Evolutionary conservation across 1,140 invertebrate genomes (phyloP).

Genomic region (Scaptomyza hsui): DNA sequence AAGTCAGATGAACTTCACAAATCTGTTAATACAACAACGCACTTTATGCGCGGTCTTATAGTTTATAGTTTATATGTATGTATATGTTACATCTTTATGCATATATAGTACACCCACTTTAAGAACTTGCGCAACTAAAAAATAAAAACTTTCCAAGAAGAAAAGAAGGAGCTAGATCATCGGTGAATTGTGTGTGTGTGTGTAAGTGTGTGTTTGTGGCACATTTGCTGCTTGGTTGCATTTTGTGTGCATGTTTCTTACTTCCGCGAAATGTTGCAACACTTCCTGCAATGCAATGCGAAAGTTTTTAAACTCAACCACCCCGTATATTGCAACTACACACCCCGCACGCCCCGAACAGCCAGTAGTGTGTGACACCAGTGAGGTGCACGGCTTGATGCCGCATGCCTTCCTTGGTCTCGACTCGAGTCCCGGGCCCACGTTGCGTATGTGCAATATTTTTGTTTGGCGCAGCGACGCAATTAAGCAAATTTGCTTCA

Average conservation of each 20-base stretch:
- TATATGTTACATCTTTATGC: neutral
- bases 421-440: constrained; percentile 1
- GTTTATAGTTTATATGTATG: constrained; percentile 16
- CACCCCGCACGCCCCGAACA: neutral
- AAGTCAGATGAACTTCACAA: constrained; percentile 50
- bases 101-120: neutral
- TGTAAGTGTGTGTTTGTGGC: constrained; percentile 21
- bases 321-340: neutral
- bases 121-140: neutral
- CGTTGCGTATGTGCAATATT: constrained; percentile 53
- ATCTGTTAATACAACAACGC: constrained; percentile 46
- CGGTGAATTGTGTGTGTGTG: constrained; percentile 3
- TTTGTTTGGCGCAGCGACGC: constrained; percentile 52
- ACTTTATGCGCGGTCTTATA: constrained; percentile 26
- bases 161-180: constrained; percentile 5
- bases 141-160: neutral
- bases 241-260: constrained; percentile 54
- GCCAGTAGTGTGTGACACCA: neutral
- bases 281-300: constrained; percentile 54
- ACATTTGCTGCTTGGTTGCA: constrained; percentile 54
- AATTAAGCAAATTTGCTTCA: constrained; percentile 66
- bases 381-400: neutral
- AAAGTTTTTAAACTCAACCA: constrained; percentile 33
- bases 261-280: constrained; percentile 58
- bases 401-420: neutral